Conservation (phyloP, 2,113 vertebrate genomes). For the Lepus europaeus region DNA sequence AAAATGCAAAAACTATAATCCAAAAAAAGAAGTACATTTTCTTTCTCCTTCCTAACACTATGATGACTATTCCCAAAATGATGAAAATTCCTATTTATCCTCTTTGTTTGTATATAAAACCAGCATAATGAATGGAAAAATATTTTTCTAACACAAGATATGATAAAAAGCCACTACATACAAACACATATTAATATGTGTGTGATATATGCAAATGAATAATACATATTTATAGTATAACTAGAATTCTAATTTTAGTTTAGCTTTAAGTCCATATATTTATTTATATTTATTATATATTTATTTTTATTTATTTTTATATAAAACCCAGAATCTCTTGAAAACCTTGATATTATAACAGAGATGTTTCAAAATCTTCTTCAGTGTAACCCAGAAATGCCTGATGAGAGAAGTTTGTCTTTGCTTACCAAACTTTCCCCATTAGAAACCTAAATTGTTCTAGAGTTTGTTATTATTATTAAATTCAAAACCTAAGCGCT, state of each 20-base stretch:
- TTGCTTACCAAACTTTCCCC: not conserved
- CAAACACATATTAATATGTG: not conserved
- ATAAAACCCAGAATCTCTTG: not conserved
- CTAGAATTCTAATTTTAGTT: conserved; percentile 23
- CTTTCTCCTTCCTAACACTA: conserved; percentile 52
- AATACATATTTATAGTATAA: conserved; percentile 22
- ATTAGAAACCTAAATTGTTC: not conserved
- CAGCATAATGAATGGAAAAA: not conserved
- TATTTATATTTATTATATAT: not conserved
- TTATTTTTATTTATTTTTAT: too few relatives aligned
- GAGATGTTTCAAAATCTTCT: conserved; percentile 22
- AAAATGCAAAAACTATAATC: conserved; percentile 75
- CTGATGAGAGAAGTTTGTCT: not conserved
- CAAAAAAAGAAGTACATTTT: conserved; percentile 62
- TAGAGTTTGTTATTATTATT: not conserved
- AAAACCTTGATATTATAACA: conserved; percentile 10
- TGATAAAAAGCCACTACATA: conserved; percentile 32
- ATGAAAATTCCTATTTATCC: conserved; percentile 57
- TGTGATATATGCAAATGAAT: not conserved
- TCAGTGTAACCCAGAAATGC: not conserved
- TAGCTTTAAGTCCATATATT: not conserved
- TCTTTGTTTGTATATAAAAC: conserved; percentile 35
- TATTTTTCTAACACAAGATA: not conserved
- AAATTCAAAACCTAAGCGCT: not conserved
- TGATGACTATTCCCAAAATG: conserved; percentile 28